These are phyloP conservation scores for Lagopus leucura DNA, from an alignment of 2,113 vertebrate genomes.

Conservation along the genomic window DNA sequence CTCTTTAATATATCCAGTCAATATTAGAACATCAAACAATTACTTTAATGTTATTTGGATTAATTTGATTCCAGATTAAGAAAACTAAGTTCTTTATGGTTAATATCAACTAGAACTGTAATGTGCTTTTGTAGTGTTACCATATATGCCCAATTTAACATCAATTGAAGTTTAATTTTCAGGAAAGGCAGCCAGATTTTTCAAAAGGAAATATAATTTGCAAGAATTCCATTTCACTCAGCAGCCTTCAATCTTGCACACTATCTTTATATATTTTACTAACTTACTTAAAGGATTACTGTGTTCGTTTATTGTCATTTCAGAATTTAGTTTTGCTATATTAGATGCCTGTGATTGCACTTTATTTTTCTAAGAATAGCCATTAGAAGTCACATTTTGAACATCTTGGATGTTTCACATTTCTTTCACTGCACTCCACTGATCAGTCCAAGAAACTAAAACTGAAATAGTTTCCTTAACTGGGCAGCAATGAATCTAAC, in stretches of 20 bases:
- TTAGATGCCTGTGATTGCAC: not conserved
- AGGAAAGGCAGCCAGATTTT: not conserved
- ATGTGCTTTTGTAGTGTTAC: not conserved
- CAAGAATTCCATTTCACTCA: not conserved
- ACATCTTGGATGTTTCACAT: not conserved
- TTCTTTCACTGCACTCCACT: not conserved
- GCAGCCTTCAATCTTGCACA: not conserved
- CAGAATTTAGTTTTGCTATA: not conserved
- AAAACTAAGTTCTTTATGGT: not conserved
- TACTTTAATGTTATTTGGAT: not conserved
- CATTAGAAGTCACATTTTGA: not conserved
- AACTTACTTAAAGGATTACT: not conserved
- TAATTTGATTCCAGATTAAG: not conserved
- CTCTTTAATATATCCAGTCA: not conserved
- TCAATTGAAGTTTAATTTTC: not conserved
- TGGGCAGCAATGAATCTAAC: not conserved
- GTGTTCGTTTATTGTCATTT: not conserved
- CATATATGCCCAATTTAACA: not conserved
- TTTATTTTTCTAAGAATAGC: not conserved
- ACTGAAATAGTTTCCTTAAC: not conserved
- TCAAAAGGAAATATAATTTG: not conserved
- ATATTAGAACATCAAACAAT: conserved; percentile 12
- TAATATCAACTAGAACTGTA: not conserved
- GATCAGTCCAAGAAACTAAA: not conserved
- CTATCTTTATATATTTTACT: not conserved